Evolutionary conservation across 1,140 invertebrate genomes (phyloP).

Genomic region (Lerema accius): DNA sequence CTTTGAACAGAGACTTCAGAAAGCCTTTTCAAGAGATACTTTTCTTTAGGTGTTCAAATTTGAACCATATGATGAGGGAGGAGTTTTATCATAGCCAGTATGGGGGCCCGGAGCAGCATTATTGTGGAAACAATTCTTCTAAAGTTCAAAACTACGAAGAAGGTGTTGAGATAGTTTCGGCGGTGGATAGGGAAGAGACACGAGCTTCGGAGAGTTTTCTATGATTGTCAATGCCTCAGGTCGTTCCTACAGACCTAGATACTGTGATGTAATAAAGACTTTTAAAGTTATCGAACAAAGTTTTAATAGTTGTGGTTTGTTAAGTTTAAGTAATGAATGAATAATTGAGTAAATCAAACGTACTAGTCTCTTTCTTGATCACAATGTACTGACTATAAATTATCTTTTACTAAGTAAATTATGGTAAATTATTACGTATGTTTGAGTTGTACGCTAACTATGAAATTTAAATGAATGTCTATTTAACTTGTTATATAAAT

Average conservation of each 20-base stretch:
- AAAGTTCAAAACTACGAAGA: conserved; percentile 83
- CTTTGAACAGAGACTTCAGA: conserved; percentile 95
- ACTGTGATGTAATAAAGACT: conserved; percentile 83
- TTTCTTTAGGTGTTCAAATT: conserved; percentile 92
- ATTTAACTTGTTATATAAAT: too few relatives aligned
- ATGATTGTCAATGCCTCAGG: conserved; percentile 83
- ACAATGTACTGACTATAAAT: conserved; percentile 31
- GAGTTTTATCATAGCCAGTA: conserved; percentile 97
- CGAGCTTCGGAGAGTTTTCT: conserved; percentile 84
- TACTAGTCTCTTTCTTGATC: conserved; percentile 58
- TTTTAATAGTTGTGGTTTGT: conserved; percentile 58
- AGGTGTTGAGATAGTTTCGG: conserved; percentile 84
- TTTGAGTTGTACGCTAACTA: not conserved
- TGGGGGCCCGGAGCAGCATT: conserved; percentile 87
- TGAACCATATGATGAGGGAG: conserved; percentile 95
- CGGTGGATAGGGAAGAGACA: conserved; percentile 82
- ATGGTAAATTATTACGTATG: conserved; percentile 4
- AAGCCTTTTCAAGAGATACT: conserved; percentile 96
- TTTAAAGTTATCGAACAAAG: conserved; percentile 43
- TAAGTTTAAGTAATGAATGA: conserved; percentile 45
- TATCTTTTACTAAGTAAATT: conserved; percentile 8
- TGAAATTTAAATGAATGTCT: conserved; percentile 1
- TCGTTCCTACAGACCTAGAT: conserved; percentile 73
- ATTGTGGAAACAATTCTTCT: conserved; percentile 79
- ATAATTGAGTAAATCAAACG: conserved; percentile 45